Percentiles rank a stretch among this genome's conserved stretches.
These are phyloP conservation scores for Drosophila tanythrix DNA, from an alignment of 2,888 invertebrate genomes.

Conservation along the genomic window DNA sequence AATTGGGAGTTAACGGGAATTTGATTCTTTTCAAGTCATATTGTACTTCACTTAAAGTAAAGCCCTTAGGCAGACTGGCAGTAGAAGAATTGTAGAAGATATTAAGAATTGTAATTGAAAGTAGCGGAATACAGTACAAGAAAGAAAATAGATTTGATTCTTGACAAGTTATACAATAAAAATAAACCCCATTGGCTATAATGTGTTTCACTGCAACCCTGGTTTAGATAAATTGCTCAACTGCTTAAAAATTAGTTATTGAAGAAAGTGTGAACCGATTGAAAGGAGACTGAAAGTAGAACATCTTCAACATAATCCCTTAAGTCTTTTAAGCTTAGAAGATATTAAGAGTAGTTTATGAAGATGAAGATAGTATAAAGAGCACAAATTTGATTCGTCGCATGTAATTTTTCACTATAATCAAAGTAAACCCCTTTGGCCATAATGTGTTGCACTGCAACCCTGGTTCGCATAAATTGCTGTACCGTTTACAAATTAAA, in stretches of 20 bases:
- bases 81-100: no score
- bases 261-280: background rate
- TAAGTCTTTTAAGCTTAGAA: background rate
- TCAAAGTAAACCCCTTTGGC: background rate
- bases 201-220: background rate
- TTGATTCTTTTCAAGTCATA: no score
- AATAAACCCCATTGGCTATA: no score
- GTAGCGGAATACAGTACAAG: no score
- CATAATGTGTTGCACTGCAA: background rate
- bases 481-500: constrained; percentile 25
- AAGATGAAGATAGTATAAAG: background rate
- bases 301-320: no score
- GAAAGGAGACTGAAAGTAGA: no score
- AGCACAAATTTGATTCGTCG: background rate
- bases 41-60: background rate
- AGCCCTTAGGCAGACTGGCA: background rate
- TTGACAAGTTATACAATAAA: no score
- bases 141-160: no score
- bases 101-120: no score
- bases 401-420: no score
- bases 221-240: background rate
- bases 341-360: background rate
- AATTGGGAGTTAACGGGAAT: background rate
- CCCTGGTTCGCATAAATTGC: constrained; percentile 30
- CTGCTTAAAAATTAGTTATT: no score